These are phyloP conservation scores for Pardosa pseudoannulata DNA, from an alignment of 2,888 invertebrate species.

Conservation along the genomic window DNA sequence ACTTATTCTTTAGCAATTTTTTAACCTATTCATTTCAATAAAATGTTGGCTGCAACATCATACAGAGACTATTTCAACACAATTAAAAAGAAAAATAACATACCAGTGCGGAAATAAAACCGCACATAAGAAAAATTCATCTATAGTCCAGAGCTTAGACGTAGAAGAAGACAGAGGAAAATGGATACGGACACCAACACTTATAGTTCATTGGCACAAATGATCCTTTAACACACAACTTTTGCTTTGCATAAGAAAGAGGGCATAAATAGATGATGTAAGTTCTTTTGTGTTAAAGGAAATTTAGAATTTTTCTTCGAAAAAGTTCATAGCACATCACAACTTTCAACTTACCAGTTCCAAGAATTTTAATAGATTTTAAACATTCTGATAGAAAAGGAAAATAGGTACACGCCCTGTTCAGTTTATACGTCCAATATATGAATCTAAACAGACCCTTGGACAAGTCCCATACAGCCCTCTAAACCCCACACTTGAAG, in stretches of 20 bases:
- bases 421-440: slow-evolving; percentile 59
- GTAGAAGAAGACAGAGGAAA: slow-evolving; percentile 36
- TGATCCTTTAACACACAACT: slow-evolving; percentile 29
- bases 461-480: slow-evolving; percentile 45
- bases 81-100: slow-evolving; percentile 34
- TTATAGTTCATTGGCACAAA: slow-evolving; percentile 52
- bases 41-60: slow-evolving; percentile 45
- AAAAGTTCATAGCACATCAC: slow-evolving; percentile 51
- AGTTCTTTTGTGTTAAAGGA: slow-evolving; percentile 58
- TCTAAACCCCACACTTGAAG: slow-evolving; percentile 32
- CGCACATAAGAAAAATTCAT: slow-evolving; percentile 63
- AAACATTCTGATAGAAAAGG: slow-evolving; percentile 23
- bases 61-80: not conserved
- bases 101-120: slow-evolving; percentile 71
- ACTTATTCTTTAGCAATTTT: too few relatives aligned
- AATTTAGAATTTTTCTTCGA: slow-evolving; percentile 28
- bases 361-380: not conserved
- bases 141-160: slow-evolving; percentile 57
- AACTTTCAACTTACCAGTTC: slow-evolving; percentile 65
- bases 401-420: slow-evolving; percentile 18
- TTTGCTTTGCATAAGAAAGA: slow-evolving; percentile 31
- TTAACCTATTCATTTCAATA: slow-evolving; percentile 1
- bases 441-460: slow-evolving; percentile 32
- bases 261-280: slow-evolving; percentile 56
- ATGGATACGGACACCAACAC: slow-evolving; percentile 25